Base-by-base conservation (phyloP, 2,888 invertebrate species). In the Troides oblongomaculatus region DNA sequence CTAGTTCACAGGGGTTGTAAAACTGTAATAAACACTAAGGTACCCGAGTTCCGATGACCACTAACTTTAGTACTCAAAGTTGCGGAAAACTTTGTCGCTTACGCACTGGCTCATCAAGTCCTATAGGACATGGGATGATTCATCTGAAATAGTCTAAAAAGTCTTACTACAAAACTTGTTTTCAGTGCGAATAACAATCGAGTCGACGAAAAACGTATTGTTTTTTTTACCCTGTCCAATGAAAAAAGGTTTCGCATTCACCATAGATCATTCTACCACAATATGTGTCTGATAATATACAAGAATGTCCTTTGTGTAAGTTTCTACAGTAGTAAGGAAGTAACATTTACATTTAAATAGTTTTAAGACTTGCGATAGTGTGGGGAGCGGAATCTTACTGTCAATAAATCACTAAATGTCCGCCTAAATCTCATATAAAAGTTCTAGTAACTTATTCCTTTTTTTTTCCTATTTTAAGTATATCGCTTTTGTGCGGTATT, bases 321-420 rank as follows among this genome's bases (percentile, higher is more conserved):
- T 23, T 64, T 65, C 23, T 58, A 8, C 57, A 43, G 5, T 0
- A 6, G 1, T 64, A 17, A 21, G 64, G 43, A 39, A 23, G 64
- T n/a, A 56, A 57, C 57, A 58, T 64, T 64, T 36, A 17, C 64
- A 64, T 64, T 64, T 18, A 58, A 58, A 64, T 64, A 64, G 59
- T 59, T 59, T 59, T 59, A 59, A 59, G 23, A 59, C 64, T 58
- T 43, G 43, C 21, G 0, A 36, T 39, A 10, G 64, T 10, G 39
- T 17, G 39, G 64, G 57, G 57, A 57, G 39, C n/a, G 21, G 39
- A n/a, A 57, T 23, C 64, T 43, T 6, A 30, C n/a, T 14, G 36
- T 39, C 43, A 64, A 58, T 58, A 58, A 64, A 58, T 58, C 58
- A 64, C 58, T 12, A 1, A 65, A 46, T 18, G 23, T 7, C 17